These are phyloP conservation scores for Chaetorhynchus papuensis DNA, from an alignment of 2,113 vertebrate species.

Conservation along the genomic window DNA sequence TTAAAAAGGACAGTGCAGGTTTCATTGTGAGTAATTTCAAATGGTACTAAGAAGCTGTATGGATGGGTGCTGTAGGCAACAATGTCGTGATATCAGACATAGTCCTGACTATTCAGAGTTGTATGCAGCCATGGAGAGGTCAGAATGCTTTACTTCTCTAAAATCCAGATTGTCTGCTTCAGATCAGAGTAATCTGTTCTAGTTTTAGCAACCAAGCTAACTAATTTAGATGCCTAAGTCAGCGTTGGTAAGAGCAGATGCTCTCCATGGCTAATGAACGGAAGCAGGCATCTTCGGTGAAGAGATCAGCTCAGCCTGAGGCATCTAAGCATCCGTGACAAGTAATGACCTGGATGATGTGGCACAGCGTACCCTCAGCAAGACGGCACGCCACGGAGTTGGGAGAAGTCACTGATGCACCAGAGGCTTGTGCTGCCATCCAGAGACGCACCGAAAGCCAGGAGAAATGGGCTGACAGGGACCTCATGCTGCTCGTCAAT, in stretches of 20 bases:
- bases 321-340: neutral
- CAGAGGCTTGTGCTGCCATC: neutral
- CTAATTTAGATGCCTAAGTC: neutral
- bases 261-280: neutral
- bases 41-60: neutral
- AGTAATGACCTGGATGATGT: neutral
- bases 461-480: neutral
- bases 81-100: neutral
- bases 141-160: neutral
- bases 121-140: neutral
- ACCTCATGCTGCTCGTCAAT: neutral
- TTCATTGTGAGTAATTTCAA: neutral
- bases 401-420: neutral
- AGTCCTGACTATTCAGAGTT: neutral
- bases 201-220: neutral
- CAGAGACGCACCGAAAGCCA: neutral
- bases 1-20: neutral
- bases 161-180: neutral
- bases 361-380: accelerated
- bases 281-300: neutral
- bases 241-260: neutral
- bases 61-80: neutral
- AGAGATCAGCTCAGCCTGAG: neutral
- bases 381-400: neutral
- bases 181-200: neutral